phyloP scores from a whole-genome alignment of 2,797 vertebrate genomes.

The Cynodonichthys magdalenae region DNA sequence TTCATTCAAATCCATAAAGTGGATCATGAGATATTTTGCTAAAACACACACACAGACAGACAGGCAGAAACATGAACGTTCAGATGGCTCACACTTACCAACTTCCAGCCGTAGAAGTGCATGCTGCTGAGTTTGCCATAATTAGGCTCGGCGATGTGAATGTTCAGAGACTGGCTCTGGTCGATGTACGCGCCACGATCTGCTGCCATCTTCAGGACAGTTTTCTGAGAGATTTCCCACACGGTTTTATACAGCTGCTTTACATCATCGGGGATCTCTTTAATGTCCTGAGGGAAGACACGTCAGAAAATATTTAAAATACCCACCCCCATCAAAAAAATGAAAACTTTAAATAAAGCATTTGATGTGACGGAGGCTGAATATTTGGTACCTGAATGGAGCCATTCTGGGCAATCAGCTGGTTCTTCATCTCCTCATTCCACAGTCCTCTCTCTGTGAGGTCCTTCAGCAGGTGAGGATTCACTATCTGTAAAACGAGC shows the following conservation, averaged over 20 bases:
- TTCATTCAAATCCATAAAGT: no score
- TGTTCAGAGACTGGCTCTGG: slow-evolving; percentile 98
- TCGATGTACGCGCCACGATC: slow-evolving; percentile 96
- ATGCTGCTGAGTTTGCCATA: slow-evolving; percentile 97
- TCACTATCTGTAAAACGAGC: slow-evolving; percentile 84
- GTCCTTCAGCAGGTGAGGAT: slow-evolving; percentile 94
- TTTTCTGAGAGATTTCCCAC: slow-evolving; percentile 98
- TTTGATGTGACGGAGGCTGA: background rate
- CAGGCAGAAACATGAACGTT: no score
- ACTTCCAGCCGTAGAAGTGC: slow-evolving; percentile 98
- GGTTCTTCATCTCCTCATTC: slow-evolving; percentile 97
- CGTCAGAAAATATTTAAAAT: background rate
- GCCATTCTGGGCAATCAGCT: slow-evolving; percentile 92
- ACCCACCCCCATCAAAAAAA: no score
- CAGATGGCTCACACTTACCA: slow-evolving; percentile 70
- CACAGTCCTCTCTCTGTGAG: slow-evolving; percentile 92
- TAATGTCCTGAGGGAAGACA: slow-evolving; percentile 78
- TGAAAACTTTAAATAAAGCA: no score
- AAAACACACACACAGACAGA: no score
- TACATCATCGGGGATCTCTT: slow-evolving; percentile 88
- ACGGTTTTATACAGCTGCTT: slow-evolving; percentile 97
- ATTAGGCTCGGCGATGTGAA: slow-evolving; percentile 96
- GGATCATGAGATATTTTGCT: no score
- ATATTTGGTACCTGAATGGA: slow-evolving; percentile 88
- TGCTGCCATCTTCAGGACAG: slow-evolving; percentile 93